These are phyloP conservation scores for Hemibagrus guttatus DNA, from an alignment of 2,797 vertebrate genomes.

Conservation along the genomic window DNA sequence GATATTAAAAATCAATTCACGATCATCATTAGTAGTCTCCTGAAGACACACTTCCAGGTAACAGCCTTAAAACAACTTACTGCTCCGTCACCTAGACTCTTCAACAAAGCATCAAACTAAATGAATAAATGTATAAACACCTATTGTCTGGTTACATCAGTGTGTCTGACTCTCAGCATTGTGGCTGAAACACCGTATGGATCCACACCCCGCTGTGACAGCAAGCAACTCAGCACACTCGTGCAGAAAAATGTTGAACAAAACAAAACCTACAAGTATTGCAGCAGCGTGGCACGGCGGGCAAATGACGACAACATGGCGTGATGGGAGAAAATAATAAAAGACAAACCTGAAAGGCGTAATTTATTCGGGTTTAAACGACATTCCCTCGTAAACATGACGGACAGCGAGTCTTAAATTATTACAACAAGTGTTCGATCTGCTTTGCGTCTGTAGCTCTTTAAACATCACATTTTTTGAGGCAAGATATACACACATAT, in stretches of 20 bases:
- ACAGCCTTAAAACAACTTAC: not conserved
- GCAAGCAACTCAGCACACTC: not conserved
- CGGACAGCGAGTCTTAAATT: not conserved
- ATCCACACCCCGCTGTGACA: not conserved
- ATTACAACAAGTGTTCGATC: not conserved
- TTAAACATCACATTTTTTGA: not conserved
- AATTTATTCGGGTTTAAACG: not conserved
- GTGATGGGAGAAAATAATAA: not conserved
- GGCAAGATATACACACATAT: too few relatives aligned
- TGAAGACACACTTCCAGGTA: not conserved
- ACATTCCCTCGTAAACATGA: not conserved
- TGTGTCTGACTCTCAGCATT: not conserved
- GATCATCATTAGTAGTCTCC: not conserved
- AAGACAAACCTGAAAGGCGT: not conserved
- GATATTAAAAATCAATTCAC: too few relatives aligned
- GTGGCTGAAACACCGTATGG: not conserved
- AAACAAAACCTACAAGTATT: not conserved
- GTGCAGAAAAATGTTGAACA: not conserved
- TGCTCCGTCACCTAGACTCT: not conserved
- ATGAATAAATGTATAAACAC: not conserved
- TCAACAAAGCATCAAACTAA: not conserved
- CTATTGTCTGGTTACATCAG: too few relatives aligned
- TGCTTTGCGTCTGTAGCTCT: not conserved
- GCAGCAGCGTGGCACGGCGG: conserved; percentile 7
- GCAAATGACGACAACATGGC: not conserved